A percentile compares a stretch with the other conserved stretches of the same genome.
phyloP scores from a whole-genome alignment of 2,797 vertebrate species.

The Melanotaenia nigrans region DNA sequence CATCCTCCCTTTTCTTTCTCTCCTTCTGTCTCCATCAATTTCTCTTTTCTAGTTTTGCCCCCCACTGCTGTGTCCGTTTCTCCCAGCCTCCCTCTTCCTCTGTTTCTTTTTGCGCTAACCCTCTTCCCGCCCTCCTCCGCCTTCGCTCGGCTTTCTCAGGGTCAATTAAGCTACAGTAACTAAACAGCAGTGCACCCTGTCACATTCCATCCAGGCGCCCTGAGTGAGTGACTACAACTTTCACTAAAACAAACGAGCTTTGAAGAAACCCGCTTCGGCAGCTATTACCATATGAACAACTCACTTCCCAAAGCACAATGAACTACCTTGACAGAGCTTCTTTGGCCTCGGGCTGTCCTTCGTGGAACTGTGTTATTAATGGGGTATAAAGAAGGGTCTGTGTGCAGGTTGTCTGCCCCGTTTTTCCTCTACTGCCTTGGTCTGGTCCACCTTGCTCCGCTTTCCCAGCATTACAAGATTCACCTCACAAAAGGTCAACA shows the following conservation, averaged over 20 bases:
- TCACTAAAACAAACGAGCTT: constrained; percentile 79
- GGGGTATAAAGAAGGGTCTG: constrained; percentile 73
- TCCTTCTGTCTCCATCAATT: constrained; percentile 48
- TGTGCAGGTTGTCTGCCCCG: constrained; percentile 60
- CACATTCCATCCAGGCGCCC: constrained; percentile 80
- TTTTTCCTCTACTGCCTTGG: constrained; percentile 43
- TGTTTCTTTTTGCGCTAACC: constrained; percentile 36
- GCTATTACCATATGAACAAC: constrained; percentile 83
- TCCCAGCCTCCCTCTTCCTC: constrained; percentile 25
- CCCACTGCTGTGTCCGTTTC: constrained; percentile 38
- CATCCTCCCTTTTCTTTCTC: constrained; percentile 15
- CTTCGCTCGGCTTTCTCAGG: constrained; percentile 67
- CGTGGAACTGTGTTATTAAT: constrained; percentile 67
- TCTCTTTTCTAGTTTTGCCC: constrained; percentile 37
- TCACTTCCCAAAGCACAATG: constrained; percentile 76
- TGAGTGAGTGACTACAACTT: constrained; percentile 78
- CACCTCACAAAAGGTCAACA: constrained; percentile 59
- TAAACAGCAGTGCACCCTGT: constrained; percentile 74
- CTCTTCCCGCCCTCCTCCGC: constrained; percentile 22
- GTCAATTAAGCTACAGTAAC: constrained; percentile 82
- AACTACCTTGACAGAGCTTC: constrained; percentile 77
- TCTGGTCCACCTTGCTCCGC: constrained; percentile 33
- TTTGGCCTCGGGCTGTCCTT: constrained; percentile 71
- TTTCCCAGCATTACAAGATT: constrained; percentile 65
- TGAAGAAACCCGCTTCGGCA: constrained; percentile 74